Evolutionary conservation across 2,113 vertebrate species (phyloP), one percentile per base, ranked within the genome.

Genomic region (Dipodomys ordii): DNA sequence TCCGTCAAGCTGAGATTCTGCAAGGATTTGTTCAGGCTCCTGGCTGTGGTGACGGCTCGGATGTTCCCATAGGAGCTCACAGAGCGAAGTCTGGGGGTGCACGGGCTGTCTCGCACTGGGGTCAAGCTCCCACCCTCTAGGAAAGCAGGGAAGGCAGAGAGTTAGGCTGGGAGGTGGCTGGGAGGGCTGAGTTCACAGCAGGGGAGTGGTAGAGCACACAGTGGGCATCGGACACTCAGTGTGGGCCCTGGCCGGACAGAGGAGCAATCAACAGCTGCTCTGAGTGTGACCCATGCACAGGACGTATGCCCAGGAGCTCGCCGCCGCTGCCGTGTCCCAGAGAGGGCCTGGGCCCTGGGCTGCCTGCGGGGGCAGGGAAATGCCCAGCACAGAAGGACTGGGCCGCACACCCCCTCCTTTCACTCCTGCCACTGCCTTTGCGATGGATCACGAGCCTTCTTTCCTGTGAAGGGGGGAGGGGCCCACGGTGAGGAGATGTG

Each of bases 21-120:
- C 95, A 99, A 93, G 95, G 99, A 99, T 96, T 99, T 99, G 98
- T 99, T 99, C 94, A 99, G 97, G 98, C 98, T 99, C 88, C 99
- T 98, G 4, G 98, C 99, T 0, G 99, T 99, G 96, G 99, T 99
- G 1, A 99, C 99, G 0, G 99, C 98, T 4, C 99, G 98, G 95
- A 99, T 99, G 98, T 99, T 99, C n/a, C 99, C 99, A 7, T 99
- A 99, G 92, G 99, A 99, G 98, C 99, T 99, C 96, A 99, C 99
- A 0, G 99, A 98, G n/a, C 99, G 98, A 74, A 99, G 98, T 4
- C 99, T 98, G 0, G 99, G 99, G 8, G 99, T 98, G 87, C 99
- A 99, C 0, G 99, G 99, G 81, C 99, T 98, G 64, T 99, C 99
- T 68, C 99, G 98, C 95, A 99, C 98, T 0, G 99, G 99, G 0